A percentile compares a stretch with the other conserved stretches of the same genome.
Evolutionary conservation across 2,888 invertebrate genomes (phyloP).

Genomic region (Eulithis testata): DNA sequence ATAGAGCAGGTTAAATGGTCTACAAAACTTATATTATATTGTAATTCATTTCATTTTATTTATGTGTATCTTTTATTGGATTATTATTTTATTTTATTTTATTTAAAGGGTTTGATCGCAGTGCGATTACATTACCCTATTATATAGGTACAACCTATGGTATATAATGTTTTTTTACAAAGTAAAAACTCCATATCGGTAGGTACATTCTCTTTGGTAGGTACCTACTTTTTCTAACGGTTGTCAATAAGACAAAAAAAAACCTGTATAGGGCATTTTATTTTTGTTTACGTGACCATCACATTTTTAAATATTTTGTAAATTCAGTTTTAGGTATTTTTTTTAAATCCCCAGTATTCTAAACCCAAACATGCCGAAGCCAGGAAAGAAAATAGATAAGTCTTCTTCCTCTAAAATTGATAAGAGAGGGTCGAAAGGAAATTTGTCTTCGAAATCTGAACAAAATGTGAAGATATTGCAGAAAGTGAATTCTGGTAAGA

Average conservation of each 20-base stretch:
- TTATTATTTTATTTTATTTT: too few species aligned
- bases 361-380: conserved; percentile 49
- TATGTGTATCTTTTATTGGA: too few species aligned
- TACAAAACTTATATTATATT: too few species aligned
- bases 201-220: too few species aligned
- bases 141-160: too few species aligned
- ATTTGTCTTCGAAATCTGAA: conserved; percentile 50
- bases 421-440: conserved; percentile 44
- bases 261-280: background rate
- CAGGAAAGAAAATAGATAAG: conserved; percentile 35
- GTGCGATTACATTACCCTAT: too few species aligned
- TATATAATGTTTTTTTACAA: too few species aligned
- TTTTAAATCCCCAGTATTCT: conserved; percentile 42
- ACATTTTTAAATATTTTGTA: conserved; percentile 10
- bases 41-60: too few species aligned
- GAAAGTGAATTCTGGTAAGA: conserved; percentile 45
- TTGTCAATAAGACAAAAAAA: background rate
- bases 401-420: conserved; percentile 40
- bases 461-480: conserved; percentile 57
- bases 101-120: too few species aligned
- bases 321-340: conserved; percentile 9
- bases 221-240: background rate
- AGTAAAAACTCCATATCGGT: too few species aligned
- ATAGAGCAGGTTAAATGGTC: too few species aligned
- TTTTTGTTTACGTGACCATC: conserved; percentile 18